A percentile compares a stretch with the other conserved stretches of the same genome.
Evolutionary conservation across 2,113 vertebrate species (phyloP).

Genomic region (Sturnira hondurensis): DNA sequence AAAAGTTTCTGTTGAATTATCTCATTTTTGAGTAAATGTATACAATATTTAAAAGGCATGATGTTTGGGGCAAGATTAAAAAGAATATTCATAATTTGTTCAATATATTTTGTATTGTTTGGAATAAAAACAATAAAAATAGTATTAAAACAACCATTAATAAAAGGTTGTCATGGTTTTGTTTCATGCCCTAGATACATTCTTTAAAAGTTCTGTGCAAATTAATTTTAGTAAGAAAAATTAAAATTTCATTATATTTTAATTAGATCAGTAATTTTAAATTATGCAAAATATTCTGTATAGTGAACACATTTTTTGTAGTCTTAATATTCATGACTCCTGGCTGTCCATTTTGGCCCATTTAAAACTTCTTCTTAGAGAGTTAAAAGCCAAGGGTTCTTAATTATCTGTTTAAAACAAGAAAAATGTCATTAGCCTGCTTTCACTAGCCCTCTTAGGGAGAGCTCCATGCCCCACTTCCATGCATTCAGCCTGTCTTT

Average conservation of each 20-base stretch:
- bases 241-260: conserved; percentile 19
- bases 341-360: conserved; percentile 36
- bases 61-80: background rate
- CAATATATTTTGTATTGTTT: background rate
- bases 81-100: background rate
- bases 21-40: background rate
- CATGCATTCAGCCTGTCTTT: background rate
- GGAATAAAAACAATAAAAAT: background rate
- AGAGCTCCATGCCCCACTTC: background rate
- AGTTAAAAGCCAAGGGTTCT: conserved; percentile 32
- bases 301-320: conserved; percentile 7
- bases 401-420: conserved; percentile 28
- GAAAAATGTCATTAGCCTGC: background rate
- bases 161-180: background rate
- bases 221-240: conserved; percentile 39
- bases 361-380: conserved; percentile 41
- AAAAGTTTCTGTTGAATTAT: background rate
- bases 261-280: conserved; percentile 14
- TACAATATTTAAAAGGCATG: background rate
- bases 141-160: background rate
- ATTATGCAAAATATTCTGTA: conserved; percentile 10
- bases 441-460: background rate
- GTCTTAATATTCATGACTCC: conserved; percentile 27
- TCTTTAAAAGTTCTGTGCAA: conserved; percentile 10
- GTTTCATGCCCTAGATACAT: background rate